Evolutionary conservation across 2,797 vertebrate genomes (phyloP), one percentile per base, ranked within the genome.

Genomic region (Lophotriccus pileatus): DNA sequence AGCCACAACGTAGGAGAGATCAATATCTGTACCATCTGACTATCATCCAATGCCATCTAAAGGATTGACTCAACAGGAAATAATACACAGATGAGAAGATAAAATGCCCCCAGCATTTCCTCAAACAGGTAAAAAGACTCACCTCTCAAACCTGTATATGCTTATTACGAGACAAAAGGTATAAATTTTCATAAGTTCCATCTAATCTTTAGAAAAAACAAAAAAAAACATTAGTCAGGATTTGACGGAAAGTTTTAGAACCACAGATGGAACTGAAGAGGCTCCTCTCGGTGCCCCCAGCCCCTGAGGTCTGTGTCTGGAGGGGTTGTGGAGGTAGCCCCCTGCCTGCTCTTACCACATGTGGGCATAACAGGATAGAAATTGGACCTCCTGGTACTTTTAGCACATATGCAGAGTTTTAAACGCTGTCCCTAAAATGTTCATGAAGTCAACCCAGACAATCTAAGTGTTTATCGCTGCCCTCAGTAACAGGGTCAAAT

Each of bases 401-500:
- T 28, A 44, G 62, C 63, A 36, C 30, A 14, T 10, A 11, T 0
- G 2, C 27, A 50, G 50, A 59, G 56, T 59, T 89, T 68, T 59
- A 47, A 67, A 91, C 19, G 16, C 64, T 59, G 46, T 73, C 59
- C 55, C 36, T 24, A 28, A 44, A 82, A 34, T 3, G 27, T 69
- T 94, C 77, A 58, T 50, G 16, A 58, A 89, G 55, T 72, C 62
- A 10, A 12, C 46, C 43, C 69, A 72, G 79, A n/a, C n/a, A 52
- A 60, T 3, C 15, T 12, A 14, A 75, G 49, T 23, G 58, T 39
- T 66, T 82, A 43, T 24, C n/a, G 20, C 79, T 70, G 74, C 24
- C 44, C 75, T 37, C 32, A 47, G 47, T 36, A 88, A 81, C 39
- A 24, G 77, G 53, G 73, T 81, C 77, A 93, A 82, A 69, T 63